phyloP scores from a whole-genome alignment of 64 coral and sea anemone genomes.

The Acropora yongei region DNA sequence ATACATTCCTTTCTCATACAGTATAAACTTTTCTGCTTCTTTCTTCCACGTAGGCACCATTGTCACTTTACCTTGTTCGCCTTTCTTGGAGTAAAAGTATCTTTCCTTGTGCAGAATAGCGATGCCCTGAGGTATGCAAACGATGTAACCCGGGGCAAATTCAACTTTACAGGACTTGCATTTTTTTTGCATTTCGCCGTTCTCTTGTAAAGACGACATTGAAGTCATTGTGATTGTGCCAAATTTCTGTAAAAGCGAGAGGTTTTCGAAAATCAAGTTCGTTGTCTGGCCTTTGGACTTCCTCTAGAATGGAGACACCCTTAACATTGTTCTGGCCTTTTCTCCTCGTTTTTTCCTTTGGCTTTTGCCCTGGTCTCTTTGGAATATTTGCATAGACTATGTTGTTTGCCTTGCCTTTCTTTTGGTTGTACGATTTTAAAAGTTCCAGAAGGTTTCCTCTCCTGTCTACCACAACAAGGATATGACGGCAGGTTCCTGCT shows the following conservation, averaged over 20 bases:
- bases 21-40: conserved; percentile 24
- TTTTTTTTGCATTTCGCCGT: not conserved
- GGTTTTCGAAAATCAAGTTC: conserved; percentile 64
- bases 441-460: not conserved
- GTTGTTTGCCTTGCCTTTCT: too few species aligned
- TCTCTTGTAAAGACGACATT: conserved; percentile 47
- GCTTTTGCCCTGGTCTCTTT: conserved; percentile 53
- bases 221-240: conserved; percentile 69
- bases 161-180: conserved; percentile 73
- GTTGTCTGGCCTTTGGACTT: conserved; percentile 25
- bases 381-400: conserved; percentile 4
- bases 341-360: conserved; percentile 63
- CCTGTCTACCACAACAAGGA: not conserved
- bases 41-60: conserved; percentile 34
- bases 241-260: conserved; percentile 45
- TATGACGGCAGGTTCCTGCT: not conserved
- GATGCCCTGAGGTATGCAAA: conserved; percentile 66
- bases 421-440: not conserved
- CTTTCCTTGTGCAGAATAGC: conserved; percentile 63
- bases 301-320: not conserved
- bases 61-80: not conserved
- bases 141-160: conserved; percentile 48
- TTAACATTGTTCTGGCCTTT: conserved; percentile 68
- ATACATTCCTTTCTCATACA: not conserved
- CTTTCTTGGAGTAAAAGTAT: conserved; percentile 43